Evolutionary conservation across 2,888 invertebrate species (phyloP).

Genomic region (Neelides folsomi): DNA sequence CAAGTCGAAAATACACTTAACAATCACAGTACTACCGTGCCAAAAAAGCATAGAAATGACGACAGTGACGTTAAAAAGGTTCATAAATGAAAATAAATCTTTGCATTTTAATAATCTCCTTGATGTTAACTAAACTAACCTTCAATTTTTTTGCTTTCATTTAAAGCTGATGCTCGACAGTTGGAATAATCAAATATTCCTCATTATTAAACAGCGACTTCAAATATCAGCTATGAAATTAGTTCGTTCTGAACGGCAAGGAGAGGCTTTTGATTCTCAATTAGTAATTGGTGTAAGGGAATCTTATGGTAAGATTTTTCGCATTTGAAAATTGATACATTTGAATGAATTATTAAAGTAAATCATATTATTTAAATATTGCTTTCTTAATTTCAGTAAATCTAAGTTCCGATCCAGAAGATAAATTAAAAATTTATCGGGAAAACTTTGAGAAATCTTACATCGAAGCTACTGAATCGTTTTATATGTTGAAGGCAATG

Average conservation of each 20-base stretch:
- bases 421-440: slow-evolving; percentile 87
- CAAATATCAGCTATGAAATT: slow-evolving; percentile 96
- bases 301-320: slow-evolving; percentile 61
- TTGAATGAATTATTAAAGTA: not conserved
- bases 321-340: not conserved
- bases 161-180: slow-evolving; percentile 87
- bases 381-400: slow-evolving; percentile 54
- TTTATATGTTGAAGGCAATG: slow-evolving; percentile 78
- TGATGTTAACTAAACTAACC: not conserved
- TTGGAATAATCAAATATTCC: slow-evolving; percentile 96
- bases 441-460: slow-evolving; percentile 96
- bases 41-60: slow-evolving; percentile 51
- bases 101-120: not conserved
- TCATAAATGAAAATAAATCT: slow-evolving; percentile 11
- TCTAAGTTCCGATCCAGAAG: slow-evolving; percentile 80
- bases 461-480: slow-evolving; percentile 82
- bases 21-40: slow-evolving; percentile 41
- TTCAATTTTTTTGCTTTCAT: slow-evolving; percentile 9
- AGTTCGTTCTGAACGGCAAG: slow-evolving; percentile 90
- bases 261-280: slow-evolving; percentile 94
- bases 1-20: slow-evolving; percentile 71
- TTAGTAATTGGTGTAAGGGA: slow-evolving; percentile 95
- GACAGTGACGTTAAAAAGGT: slow-evolving; percentile 79
- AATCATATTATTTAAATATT: not conserved
- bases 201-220: slow-evolving; percentile 79